These are phyloP conservation scores for Troides aeacus DNA, from an alignment of 2,888 invertebrate genomes.

Conservation along the genomic window DNA sequence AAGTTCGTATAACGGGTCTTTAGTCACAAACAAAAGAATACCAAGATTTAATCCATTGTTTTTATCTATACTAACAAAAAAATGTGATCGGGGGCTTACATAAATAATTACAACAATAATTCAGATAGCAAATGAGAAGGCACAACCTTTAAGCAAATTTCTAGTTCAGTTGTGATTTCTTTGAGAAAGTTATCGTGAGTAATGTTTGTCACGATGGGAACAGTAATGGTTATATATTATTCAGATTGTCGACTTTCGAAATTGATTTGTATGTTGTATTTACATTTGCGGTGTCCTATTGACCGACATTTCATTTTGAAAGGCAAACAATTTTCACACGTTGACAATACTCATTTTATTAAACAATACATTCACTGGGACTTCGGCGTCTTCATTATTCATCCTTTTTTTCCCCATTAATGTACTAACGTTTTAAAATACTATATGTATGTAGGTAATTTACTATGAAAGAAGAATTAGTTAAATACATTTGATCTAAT, in stretches of 20 bases:
- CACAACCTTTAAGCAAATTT: conserved; percentile 4
- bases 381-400: too few species aligned
- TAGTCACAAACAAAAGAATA: conserved; percentile 19
- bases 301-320: background rate
- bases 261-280: conserved; percentile 1
- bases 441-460: too few species aligned
- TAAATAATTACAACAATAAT: conserved; percentile 24
- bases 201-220: background rate
- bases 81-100: conserved; percentile 18
- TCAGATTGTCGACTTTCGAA: conserved; percentile 1
- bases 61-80: conserved; percentile 20
- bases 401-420: too few species aligned
- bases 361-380: background rate
- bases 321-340: background rate
- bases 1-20: conserved; percentile 20
- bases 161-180: conserved; percentile 4
- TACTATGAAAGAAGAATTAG: too few species aligned
- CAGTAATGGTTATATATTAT: background rate
- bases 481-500: too few species aligned
- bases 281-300: background rate
- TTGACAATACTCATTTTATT: background rate
- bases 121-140: conserved; percentile 1
- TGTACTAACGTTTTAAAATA: too few species aligned
- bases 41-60: conserved; percentile 12
- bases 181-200: conserved; percentile 2